A percentile compares a stretch with the other conserved stretches of the same genome.
These are phyloP conservation scores for Vannuccia rotundouncinata DNA, from an alignment of 2,888 invertebrate genomes.

Conservation along the genomic window DNA sequence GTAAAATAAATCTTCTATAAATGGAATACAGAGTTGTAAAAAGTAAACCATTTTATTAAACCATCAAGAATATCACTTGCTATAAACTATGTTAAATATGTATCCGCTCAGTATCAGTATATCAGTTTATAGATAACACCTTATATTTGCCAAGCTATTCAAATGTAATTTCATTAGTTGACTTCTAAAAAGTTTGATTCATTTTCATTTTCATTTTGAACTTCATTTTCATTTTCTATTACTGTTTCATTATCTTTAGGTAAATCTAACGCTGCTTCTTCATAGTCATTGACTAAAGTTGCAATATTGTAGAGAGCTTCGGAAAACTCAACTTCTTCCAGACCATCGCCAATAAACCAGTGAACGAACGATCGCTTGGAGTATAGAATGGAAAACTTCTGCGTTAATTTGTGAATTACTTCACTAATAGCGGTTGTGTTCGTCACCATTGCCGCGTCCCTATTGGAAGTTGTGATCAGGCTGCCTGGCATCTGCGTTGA, in stretches of 20 bases:
- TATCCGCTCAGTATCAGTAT: too few relatives aligned
- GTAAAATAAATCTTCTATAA: too few relatives aligned
- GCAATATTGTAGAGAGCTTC: slow-evolving; percentile 32
- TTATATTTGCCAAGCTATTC: too few relatives aligned
- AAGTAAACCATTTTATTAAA: too few relatives aligned
- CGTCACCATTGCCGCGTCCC: slow-evolving; percentile 24
- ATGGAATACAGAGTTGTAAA: too few relatives aligned
- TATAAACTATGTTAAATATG: too few relatives aligned
- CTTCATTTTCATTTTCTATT: too few relatives aligned
- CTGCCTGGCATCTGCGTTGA: neutral
- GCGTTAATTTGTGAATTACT: slow-evolving; percentile 6
- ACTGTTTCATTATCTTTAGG: slow-evolving; percentile 18
- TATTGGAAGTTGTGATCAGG: neutral
- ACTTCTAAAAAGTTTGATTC: too few relatives aligned
- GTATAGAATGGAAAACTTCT: slow-evolving; percentile 33
- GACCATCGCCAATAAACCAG: slow-evolving; percentile 36
- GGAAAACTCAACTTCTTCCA: slow-evolving; percentile 36
- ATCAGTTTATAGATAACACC: too few relatives aligned
- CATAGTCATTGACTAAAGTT: slow-evolving; percentile 31
- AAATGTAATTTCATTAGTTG: too few relatives aligned
- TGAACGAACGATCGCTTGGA: slow-evolving; percentile 32
- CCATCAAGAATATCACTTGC: too few relatives aligned
- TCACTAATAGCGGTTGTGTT: slow-evolving; percentile 34
- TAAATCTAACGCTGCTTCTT: slow-evolving; percentile 14
- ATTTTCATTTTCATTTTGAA: too few relatives aligned